Evolutionary conservation across 2,797 vertebrate species (phyloP), one percentile per base, ranked within the genome.

Genomic region (Halcyon smyrnensis): DNA sequence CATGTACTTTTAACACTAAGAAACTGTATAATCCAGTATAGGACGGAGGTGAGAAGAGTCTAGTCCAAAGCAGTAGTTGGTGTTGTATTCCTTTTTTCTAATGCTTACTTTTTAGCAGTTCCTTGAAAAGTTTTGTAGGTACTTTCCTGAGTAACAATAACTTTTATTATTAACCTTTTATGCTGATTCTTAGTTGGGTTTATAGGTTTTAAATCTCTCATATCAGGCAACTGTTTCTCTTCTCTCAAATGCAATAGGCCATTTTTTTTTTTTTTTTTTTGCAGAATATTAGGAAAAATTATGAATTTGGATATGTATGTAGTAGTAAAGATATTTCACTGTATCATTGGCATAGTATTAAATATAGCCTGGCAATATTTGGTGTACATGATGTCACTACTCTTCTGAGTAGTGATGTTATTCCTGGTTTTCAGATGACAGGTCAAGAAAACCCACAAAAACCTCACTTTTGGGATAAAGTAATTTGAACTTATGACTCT

Each of bases 61-160:
- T 96, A 97, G 97, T 87, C 90, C 63, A 96, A 97, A 97, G 89
- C 91, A 95, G 84, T 56, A 87, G 86, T 25, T 70, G 69, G 30
- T 91, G 24, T 60, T 93, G 21, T 25, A 37, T 96, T 90, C 68
- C 57, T 90, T 89, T 95, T 95, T 94, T 85, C 93, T 91, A 76
- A 92, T 77, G 53, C 69, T 84, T 83, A 94, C 70, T 83, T 96
- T 94, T 84, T 78, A 71, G 30, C 45, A 75, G 77, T 83, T 68
- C 87, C 69, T 36, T 87, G 84, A 69, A 90, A 90, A 91, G 60
- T 54, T 64, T 25, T 62, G 78, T 53, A 78, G 87, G 78, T 17
- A 3, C 67, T 96, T 97, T 85, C 83, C 84, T 64, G 57, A 81
- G 46, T 4, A 54, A 67, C 4, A 8, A 56, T 24, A n/a, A 46